Base-by-base conservation (phyloP, 2,797 vertebrate genomes). In the Trachurus trachurus region DNA sequence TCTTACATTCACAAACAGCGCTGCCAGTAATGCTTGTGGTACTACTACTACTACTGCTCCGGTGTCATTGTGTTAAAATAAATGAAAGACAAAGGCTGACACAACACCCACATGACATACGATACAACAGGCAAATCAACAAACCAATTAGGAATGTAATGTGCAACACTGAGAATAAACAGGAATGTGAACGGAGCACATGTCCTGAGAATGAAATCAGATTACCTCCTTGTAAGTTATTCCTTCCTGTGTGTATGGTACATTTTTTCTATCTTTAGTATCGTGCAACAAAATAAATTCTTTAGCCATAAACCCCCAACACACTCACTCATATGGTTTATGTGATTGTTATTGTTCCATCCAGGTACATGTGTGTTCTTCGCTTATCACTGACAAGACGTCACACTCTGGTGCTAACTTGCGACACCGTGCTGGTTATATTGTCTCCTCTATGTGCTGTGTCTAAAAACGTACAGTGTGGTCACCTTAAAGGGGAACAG, bases 381-480 rank as follows among this genome's bases (percentile, higher is more conserved):
- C 21, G 12, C 10, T 19, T 52, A 39, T 61, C 11, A 19, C 2
- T 60, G 44, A 45, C 39, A 37, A 49, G 26, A 31, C 37, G 40
- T 47, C 15, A 66, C 44, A 50, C 12, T 45, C 10, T 60, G n/a
- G 59, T 45, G 37, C 26, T 8, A 39, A 16, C 31, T 4, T 6
- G 5, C 9, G 8, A 45, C 15, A 52, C 16, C 10, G 13, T 56
- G 37, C 11, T 63, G 39, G 17, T 52, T 56, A 53, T 71, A 19
- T 53, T 59, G 34, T 70, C 31, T 49, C 54, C 42, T 37, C 15
- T 40, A 49, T 10, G 22, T 66, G 34, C 61, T 44, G 44, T 57
- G 37, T 59, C 49, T n/a, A 81, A 53, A 58, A 42, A 42, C 74
- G 56, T 64, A 80, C 16, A 63, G 64, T 64, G 74, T 81, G 40